phyloP scores from a whole-genome alignment of 2,113 vertebrate genomes.

The Oxygymnocypris stewartii region DNA sequence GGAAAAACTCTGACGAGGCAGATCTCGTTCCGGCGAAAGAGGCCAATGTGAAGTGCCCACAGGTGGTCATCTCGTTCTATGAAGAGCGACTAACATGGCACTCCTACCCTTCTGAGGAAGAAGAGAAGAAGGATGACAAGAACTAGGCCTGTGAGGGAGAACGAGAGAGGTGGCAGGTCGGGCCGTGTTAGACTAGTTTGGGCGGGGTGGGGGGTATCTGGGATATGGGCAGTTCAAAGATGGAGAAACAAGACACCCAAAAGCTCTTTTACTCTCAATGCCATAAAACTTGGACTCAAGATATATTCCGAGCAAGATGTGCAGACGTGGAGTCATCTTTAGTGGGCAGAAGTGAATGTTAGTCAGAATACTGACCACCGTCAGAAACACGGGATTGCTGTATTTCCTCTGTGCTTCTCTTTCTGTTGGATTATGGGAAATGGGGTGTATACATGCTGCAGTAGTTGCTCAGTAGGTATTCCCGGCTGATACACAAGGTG shows the following conservation, averaged over 20 bases:
- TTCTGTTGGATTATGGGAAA: constrained; percentile 48
- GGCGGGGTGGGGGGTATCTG: background rate
- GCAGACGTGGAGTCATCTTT: constrained; percentile 30
- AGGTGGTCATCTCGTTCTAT: constrained; percentile 98
- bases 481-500: background rate
- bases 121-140: constrained; percentile 97
- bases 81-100: constrained; percentile 97
- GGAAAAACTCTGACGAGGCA: constrained; percentile 96
- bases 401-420: background rate
- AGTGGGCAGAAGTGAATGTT: constrained; percentile 1
- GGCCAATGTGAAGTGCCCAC: constrained; percentile 95
- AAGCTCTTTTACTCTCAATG: constrained; percentile 34
- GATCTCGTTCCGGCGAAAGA: constrained; percentile 97
- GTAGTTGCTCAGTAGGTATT: background rate
- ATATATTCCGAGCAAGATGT: constrained; percentile 31
- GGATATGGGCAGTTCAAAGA: background rate
- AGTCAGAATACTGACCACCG: constrained; percentile 12
- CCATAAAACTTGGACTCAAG: constrained; percentile 44
- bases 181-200: background rate
- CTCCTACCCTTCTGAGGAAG: constrained; percentile 94
- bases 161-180: background rate
- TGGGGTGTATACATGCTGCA: constrained; percentile 36
- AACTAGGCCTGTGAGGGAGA: constrained; percentile 64
- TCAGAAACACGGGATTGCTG: constrained; percentile 17
- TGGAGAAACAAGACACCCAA: background rate